phyloP scores from a whole-genome alignment of 2,113 vertebrate species.

The Gambusia holbrooki region DNA sequence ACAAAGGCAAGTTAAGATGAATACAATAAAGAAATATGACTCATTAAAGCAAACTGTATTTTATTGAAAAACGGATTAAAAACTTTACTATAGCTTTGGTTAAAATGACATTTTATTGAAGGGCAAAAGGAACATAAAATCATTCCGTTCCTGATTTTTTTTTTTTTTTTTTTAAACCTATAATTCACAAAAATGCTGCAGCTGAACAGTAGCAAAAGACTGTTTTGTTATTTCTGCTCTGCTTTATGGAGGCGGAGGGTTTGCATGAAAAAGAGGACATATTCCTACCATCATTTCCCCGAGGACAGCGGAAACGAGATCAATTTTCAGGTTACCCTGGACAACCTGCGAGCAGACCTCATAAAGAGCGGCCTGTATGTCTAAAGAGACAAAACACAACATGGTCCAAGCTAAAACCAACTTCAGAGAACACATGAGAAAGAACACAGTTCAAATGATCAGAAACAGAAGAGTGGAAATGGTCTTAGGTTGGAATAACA shows the following conservation, averaged over 20 bases:
- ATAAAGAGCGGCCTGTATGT: constrained; percentile 92
- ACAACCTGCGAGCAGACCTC: constrained; percentile 93
- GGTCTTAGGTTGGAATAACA: too few species aligned
- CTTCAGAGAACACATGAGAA: too few species aligned
- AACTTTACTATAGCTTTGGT: background rate
- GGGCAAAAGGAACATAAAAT: background rate
- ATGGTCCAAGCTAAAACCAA: background rate
- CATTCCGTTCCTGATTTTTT: background rate
- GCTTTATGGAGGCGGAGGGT: too few species aligned
- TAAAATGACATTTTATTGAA: background rate
- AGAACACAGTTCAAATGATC: too few species aligned
- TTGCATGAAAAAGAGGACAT: background rate
- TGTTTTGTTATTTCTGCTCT: background rate
- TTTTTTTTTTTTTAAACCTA: background rate
- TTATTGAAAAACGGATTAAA: background rate
- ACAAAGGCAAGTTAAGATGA: background rate
- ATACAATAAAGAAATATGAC: background rate
- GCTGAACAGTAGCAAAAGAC: too few species aligned
- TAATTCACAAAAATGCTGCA: background rate
- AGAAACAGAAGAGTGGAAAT: too few species aligned
- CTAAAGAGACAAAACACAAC: constrained; percentile 73
- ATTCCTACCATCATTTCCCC: constrained; percentile 90
- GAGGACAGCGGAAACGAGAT: constrained; percentile 89
- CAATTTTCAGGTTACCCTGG: constrained; percentile 93
- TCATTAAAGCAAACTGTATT: background rate